Evolutionary conservation across 30 jellyfish, hydroid and myxozoan genomes (phyloP).

Genomic region (Aurelia aurita): DNA sequence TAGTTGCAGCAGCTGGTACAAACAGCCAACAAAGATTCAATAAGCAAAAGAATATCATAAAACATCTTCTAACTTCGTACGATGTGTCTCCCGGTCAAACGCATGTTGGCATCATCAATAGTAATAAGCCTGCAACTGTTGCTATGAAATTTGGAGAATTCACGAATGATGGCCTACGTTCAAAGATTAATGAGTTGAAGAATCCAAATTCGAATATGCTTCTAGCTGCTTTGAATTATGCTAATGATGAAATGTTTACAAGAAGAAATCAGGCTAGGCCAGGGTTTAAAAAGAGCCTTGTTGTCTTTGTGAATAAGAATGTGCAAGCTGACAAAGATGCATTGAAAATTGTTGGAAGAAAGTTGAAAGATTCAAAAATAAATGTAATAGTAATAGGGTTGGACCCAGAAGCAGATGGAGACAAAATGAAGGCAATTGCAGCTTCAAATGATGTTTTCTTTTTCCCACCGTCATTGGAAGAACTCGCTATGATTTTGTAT

Average conservation of each 20-base stretch:
- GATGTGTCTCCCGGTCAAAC: conserved; percentile 68
- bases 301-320: conserved; percentile 73
- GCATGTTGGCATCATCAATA: conserved; percentile 71
- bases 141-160: conserved; percentile 74
- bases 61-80: conserved; percentile 71
- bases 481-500: conserved; percentile 50
- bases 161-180: not conserved
- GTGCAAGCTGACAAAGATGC: conserved; percentile 47
- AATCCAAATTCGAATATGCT: not conserved
- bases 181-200: conserved; percentile 14
- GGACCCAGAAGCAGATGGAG: conserved; percentile 48
- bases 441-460: conserved; percentile 71
- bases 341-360: conserved; percentile 34
- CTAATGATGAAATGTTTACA: conserved; percentile 52
- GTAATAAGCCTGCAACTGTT: conserved; percentile 44
- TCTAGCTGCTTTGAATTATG: conserved; percentile 48
- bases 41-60: conserved; percentile 60
- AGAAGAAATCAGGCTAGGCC: conserved; percentile 81
- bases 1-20: conserved; percentile 72
- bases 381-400: conserved; percentile 70
- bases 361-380: conserved; percentile 48
- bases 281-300: conserved; percentile 75
- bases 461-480: conserved; percentile 83
- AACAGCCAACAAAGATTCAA: conserved; percentile 27
- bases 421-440: conserved; percentile 27